phyloP scores from a whole-genome alignment of 2,797 vertebrate genomes.

The Urosaurus nigricauda region DNA sequence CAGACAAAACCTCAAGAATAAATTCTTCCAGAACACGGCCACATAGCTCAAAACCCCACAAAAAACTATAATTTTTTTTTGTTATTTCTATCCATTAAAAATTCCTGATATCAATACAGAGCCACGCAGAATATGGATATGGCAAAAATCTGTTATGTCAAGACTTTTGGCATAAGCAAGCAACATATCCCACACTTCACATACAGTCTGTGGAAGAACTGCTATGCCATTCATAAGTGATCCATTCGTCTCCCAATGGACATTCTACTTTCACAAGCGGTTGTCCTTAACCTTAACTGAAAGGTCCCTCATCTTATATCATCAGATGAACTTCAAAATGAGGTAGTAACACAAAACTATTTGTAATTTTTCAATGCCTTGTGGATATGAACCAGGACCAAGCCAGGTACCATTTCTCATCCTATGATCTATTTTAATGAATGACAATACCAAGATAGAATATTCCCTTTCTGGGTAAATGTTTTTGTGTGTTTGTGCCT shows the following conservation, averaged over 20 bases:
- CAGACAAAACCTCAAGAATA: too few species aligned
- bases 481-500: too few species aligned
- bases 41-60: too few species aligned
- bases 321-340: neutral
- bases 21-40: too few species aligned
- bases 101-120: conserved; percentile 6
- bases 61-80: too few species aligned
- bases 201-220: conserved; percentile 44
- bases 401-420: neutral
- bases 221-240: conserved; percentile 5
- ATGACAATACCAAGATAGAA: neutral
- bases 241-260: neutral
- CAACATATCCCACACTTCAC: conserved; percentile 40
- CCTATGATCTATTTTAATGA: neutral
- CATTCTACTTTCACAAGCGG: neutral
- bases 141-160: neutral
- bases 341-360: neutral
- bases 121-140: neutral
- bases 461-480: neutral
- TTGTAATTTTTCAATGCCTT: neutral
- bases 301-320: neutral
- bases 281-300: neutral
- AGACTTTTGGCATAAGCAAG: neutral
- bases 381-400: neutral
- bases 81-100: conserved; percentile 30